phyloP scores from a whole-genome alignment of 1,140 invertebrate species.

The Eueides isabella region DNA sequence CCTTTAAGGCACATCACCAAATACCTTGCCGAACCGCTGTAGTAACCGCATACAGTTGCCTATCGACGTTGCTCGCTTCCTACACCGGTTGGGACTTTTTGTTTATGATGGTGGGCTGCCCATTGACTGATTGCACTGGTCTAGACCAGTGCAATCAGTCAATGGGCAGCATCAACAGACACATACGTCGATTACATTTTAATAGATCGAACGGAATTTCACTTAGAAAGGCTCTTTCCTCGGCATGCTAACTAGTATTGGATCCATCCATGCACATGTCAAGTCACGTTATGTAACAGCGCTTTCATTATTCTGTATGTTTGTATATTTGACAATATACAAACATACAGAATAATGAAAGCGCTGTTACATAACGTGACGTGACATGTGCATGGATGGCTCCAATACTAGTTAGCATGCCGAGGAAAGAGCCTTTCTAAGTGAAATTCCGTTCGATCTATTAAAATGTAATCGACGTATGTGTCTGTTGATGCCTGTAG shows the following conservation, averaged over 20 bases:
- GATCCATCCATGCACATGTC: not conserved
- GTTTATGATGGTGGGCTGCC: too few species aligned
- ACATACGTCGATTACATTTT: slow-evolving; percentile 14
- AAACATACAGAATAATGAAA: not conserved
- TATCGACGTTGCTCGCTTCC: too few species aligned
- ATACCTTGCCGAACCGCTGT: too few species aligned
- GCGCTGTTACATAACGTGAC: not conserved
- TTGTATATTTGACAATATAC: not conserved
- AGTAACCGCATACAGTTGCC: too few species aligned
- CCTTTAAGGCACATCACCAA: too few species aligned
- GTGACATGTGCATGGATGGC: slow-evolving; percentile 5
- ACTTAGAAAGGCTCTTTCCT: slow-evolving; percentile 12
- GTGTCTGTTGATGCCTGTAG: too few species aligned
- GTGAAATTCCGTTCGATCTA: slow-evolving; percentile 1
- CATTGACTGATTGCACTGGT: too few species aligned
- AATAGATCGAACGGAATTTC: slow-evolving; percentile 1
- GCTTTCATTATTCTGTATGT: not conserved
- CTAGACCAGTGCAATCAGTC: too few species aligned
- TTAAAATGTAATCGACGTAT: slow-evolving; percentile 14
- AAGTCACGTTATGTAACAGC: not conserved
- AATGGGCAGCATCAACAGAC: too few species aligned
- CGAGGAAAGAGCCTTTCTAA: slow-evolving; percentile 10
- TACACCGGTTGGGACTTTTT: too few species aligned
- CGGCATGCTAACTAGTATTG: slow-evolving; percentile 6
- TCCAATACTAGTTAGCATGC: slow-evolving; percentile 6